These are phyloP conservation scores for Drosophila kanapiae DNA, from an alignment of 1,140 invertebrate genomes.

Conservation along the genomic window DNA sequence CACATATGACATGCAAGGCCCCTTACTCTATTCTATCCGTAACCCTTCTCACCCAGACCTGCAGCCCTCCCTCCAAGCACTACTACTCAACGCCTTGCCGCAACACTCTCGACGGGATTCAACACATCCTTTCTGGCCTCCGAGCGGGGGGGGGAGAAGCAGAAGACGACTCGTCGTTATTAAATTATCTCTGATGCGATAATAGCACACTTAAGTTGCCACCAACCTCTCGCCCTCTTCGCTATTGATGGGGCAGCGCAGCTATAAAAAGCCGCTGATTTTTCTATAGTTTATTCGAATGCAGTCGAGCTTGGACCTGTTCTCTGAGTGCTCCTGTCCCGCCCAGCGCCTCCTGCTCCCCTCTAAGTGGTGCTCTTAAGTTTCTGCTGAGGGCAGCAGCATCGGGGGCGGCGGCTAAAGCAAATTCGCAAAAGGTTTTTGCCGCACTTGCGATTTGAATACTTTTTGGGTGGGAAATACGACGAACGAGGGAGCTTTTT, in stretches of 20 bases:
- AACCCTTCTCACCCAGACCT: conserved; percentile 2
- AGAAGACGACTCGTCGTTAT: conserved; percentile 67
- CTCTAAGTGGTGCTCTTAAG: conserved; percentile 75
- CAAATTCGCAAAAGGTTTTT: conserved; percentile 66
- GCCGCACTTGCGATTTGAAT: conserved; percentile 66
- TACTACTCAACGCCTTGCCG: conserved; percentile 69
- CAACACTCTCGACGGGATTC: conserved; percentile 65
- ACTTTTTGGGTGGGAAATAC: conserved; percentile 17
- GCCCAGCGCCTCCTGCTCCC: conserved; percentile 1
- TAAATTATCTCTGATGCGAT: conserved; percentile 83
- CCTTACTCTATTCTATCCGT: neutral
- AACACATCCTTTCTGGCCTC: conserved; percentile 78
- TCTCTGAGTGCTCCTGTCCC: conserved; percentile 69
- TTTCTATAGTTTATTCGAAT: conserved; percentile 83
- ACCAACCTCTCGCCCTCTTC: neutral
- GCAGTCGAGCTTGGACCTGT: conserved; percentile 71
- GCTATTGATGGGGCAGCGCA: conserved; percentile 28
- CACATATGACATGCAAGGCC: conserved; percentile 3
- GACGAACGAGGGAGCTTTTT: conserved; percentile 23
- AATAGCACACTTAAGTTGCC: conserved; percentile 77
- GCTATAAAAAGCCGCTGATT: conserved; percentile 81
- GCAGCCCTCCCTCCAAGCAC: conserved; percentile 40
- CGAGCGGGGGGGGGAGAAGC: conserved; percentile 28
- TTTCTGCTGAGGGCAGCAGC: conserved; percentile 77
- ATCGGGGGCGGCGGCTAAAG: conserved; percentile 18